Base-by-base conservation (phyloP, 2,888 invertebrate genomes). In the Synergus umbraculus region DNA sequence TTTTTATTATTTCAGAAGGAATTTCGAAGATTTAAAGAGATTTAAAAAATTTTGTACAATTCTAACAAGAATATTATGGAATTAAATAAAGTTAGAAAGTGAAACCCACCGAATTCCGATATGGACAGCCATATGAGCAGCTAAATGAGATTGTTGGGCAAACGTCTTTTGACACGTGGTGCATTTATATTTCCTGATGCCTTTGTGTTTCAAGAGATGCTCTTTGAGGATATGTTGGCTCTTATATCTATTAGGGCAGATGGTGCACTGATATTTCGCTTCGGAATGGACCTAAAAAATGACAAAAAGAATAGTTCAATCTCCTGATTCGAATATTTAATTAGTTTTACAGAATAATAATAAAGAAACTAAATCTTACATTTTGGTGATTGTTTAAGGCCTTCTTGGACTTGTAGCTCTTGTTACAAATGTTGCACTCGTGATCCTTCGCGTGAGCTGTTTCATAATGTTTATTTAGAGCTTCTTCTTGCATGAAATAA, bases 121-220 rank as follows among this genome's bases (percentile, higher is more conserved):
- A 67, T 91, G 90, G 22, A 90, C 90, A 3, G 89, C 88, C 88
- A 86, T 90, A 60, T 90, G 90, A 37, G 91, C 90, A 46, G 89
- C 89, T 12, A 91, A 85, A 84, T 91, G 90, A 49, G 90, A 90
- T 46, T 89, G 88, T 77, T 91, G 90, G 1, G 86, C 90, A 79
- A 90, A 91, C 22, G 86, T 91, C 73, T 90, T 90, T 0, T 86
- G 86, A 64, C 90, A 90, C 18, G 82, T 84, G 37, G 88, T 86
- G 83, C 90, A 90, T 49, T 85, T 85, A 81, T 89, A 88, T 29
- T 89, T 90, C 88, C 88, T 0, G 86, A 83, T 4, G 86, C 88
- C 69, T 90, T 90, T 60, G 86, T 90, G 1, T 90, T 86, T 43
- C 87, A 89, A 37, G 9, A 90, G 80, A 66, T 90, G 91, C 18